Percentiles rank a stretch among this genome's conserved stretches.
Conservation (phyloP, 1,140 invertebrate species). For the Pseudomyrmex sp. region DNA sequence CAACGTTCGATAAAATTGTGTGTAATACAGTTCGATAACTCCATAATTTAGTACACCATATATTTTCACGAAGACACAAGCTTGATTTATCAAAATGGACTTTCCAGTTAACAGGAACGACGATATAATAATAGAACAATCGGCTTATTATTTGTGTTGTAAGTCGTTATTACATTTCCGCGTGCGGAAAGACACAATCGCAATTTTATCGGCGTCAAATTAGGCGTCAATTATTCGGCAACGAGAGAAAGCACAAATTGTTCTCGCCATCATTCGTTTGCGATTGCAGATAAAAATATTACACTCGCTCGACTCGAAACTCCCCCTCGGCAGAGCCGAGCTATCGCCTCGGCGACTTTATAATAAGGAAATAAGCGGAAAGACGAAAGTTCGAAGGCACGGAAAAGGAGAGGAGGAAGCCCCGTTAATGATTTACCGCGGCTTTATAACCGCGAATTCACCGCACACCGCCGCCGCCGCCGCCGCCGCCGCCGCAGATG, state of each 20-base stretch:
- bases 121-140: neutral
- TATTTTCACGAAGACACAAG: neutral
- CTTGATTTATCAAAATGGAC: neutral
- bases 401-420: constrained; percentile 34
- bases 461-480: constrained; percentile 59
- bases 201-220: constrained; percentile 53
- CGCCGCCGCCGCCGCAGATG: constrained; percentile 58
- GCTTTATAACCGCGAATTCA: constrained; percentile 73
- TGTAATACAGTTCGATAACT: neutral
- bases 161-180: neutral
- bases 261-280: constrained; percentile 49
- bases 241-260: constrained; percentile 34
- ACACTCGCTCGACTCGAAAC: constrained; percentile 20
- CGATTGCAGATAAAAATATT: constrained; percentile 60
- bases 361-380: constrained; percentile 69
- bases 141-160: neutral
- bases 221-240: constrained; percentile 47
- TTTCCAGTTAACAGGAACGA: neutral
- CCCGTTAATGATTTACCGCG: constrained; percentile 79
- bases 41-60: neutral
- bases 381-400: constrained; percentile 36
- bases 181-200: neutral
- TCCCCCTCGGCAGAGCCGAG: constrained; percentile 28
- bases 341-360: constrained; percentile 54
- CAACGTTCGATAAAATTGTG: too few relatives aligned